phyloP scores from a whole-genome alignment of 2,797 vertebrate genomes.

The Apodemus agrarius region DNA sequence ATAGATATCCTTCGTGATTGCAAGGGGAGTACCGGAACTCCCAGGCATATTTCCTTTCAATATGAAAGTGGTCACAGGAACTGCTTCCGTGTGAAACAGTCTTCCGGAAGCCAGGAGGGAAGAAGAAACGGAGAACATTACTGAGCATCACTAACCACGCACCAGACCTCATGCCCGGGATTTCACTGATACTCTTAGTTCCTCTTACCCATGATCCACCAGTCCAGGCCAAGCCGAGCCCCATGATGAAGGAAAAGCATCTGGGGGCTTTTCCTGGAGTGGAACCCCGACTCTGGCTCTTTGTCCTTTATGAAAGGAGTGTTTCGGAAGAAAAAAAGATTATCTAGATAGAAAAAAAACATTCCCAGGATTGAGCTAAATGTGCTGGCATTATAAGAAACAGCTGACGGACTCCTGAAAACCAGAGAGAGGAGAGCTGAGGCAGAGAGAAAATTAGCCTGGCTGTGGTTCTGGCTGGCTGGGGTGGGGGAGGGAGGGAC shows the following conservation, averaged over 20 bases:
- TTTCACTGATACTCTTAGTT: background rate
- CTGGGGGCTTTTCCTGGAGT: background rate
- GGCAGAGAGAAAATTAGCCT: background rate
- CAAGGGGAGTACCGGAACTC: background rate
- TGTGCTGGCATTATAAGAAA: background rate
- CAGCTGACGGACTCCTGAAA: constrained; percentile 26
- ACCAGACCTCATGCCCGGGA: background rate
- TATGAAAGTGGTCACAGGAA: background rate
- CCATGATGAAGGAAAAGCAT: background rate
- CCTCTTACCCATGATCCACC: background rate
- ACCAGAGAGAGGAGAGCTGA: background rate
- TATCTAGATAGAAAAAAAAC: constrained; percentile 10
- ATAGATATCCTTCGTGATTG: background rate
- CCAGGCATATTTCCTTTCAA: background rate
- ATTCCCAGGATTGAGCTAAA: constrained; percentile 32
- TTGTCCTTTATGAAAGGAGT: constrained; percentile 12
- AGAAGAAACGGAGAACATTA: background rate
- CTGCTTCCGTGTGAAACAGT: background rate
- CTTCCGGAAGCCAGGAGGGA: background rate
- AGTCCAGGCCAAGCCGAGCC: background rate
- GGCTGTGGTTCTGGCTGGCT: constrained; percentile 2
- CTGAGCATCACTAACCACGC: background rate
- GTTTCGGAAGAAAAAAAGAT: background rate
- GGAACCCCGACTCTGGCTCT: background rate
- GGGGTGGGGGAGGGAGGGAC: background rate